Conservation (phyloP, 2,113 vertebrate species). For the Stomatorhinus ivindoensis region DNA sequence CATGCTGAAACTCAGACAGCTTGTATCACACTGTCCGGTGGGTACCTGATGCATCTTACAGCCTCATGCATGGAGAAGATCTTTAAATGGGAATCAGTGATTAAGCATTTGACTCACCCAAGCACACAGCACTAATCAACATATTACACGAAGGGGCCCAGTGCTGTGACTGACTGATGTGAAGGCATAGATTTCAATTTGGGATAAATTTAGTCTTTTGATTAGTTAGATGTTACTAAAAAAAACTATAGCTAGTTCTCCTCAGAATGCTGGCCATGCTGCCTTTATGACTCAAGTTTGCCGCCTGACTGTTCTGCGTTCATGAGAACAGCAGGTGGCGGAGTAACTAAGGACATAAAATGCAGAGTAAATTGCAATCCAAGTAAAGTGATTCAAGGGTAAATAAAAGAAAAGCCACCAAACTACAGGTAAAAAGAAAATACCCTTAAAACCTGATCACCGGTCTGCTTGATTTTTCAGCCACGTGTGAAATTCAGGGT, state of each 20-base stretch:
- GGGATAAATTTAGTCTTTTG: neutral
- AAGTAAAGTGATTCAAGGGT: neutral
- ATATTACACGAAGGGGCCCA: neutral
- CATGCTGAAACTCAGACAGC: neutral
- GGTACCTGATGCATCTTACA: neutral
- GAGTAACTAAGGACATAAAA: neutral
- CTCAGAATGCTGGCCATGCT: neutral
- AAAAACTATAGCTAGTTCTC: neutral
- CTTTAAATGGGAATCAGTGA: neutral
- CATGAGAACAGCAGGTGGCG: neutral
- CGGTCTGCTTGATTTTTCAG: neutral
- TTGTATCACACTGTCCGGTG: neutral
- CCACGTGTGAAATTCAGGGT: neutral
- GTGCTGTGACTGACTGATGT: neutral
- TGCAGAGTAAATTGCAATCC: neutral
- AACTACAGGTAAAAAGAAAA: neutral
- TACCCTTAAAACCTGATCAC: neutral
- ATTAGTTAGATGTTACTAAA: neutral
- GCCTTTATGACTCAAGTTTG: neutral
- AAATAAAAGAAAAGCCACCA: neutral
- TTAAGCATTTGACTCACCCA: neutral
- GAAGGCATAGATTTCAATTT: neutral
- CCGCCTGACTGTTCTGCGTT: neutral
- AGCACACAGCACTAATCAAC: neutral
- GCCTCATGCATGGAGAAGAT: neutral